Evolutionary conservation across 2,113 vertebrate genomes (phyloP), one percentile per base, ranked within the genome.

Genomic region (Glaucomys volans): DNA sequence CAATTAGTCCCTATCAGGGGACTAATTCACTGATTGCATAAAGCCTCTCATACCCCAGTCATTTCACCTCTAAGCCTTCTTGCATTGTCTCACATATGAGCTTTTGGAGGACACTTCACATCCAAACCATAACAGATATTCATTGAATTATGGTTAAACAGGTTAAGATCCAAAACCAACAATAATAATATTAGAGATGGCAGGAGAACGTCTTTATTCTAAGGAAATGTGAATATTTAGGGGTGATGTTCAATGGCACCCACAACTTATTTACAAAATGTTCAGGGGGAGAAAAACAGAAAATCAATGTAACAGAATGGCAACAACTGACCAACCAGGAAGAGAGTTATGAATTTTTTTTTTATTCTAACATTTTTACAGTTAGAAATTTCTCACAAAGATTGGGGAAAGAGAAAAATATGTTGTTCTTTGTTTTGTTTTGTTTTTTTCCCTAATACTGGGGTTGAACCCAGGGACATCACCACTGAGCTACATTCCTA

Each of bases 261-360:
- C 72, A 71, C 37, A 86, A 69, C 18, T 69, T 71, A 98, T 98
- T 97, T 99, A 99, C 97, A 35, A 52, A 67, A 77, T 64, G 26
- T 77, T 87, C 42, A 62, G 37, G 67, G 92, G 95, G 91, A 79
- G 75, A 64, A 37, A 75, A 5, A 74, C 1, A 97, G 7, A 97
- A 20, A 91, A 59, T 4, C 71, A 85, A 89, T 86, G 14, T 87
- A 50, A 86, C 4, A 86, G 8, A 54, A 83, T 66, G 28, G 76
- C 72, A 91, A 80, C 14, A 32, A 62, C 11, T 37, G 37, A 88
- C 71, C 10, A 17, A 67, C 35, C 72, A 12, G 66, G 42, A 91
- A 80, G 67, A 62, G 26, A 28, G 37, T 30, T 20, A 35, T 37
- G 14, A 89, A 24, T 57, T 67, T 50, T 54, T 20, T 50, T 57